Evolutionary conservation across 2,888 invertebrate species (phyloP), one percentile per base, ranked within the genome.

Genomic region (Mesochorus sp.): DNA sequence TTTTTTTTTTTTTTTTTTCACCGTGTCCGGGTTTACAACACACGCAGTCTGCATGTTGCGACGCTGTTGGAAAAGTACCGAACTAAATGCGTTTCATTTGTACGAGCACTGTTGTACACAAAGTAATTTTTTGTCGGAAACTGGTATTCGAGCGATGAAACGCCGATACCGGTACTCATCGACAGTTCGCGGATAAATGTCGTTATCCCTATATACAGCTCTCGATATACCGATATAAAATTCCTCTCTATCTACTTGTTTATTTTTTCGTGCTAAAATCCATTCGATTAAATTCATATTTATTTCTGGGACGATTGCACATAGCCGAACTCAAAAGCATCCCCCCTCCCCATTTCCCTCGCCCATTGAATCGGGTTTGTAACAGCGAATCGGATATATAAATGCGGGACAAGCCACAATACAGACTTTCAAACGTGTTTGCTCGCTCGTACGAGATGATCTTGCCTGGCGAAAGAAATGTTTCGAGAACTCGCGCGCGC

Each of bases 401-500:
- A 44, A 24, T 44, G 12, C 24, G 12, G 37, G 53, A 42, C 6
- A 44, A 49, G 31, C 37, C 62, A 49, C 62, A 73, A 67, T 64
- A 68, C 57, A 10, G 55, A 66, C 12, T 62, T 72, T 73, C 77
- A 57, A 77, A 73, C 59, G 57, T 57, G 64, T 61, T 64, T 42
- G 26, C 21, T 51, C 34, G 12, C 26, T 21, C n/a, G 14, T 28
- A 55, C 44, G 78, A 77, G 80, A 82, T 59, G 79, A 76, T 79
- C 68, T 78, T 68, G 73, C 44, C 34, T 76, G 76, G 76, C 57
- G 44, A 71, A 73, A 67, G 62, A 80, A 67, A 76, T 66, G 71
- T 79, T 68, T 81, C 85, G 79, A 81, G 83, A 80, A 82, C 59
- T 44, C 53, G 66, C 73, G 80, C 68, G 57, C 74, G 66, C 67